Base-by-base conservation (phyloP, 2,888 invertebrate species). In the Orthosia cruda region DNA sequence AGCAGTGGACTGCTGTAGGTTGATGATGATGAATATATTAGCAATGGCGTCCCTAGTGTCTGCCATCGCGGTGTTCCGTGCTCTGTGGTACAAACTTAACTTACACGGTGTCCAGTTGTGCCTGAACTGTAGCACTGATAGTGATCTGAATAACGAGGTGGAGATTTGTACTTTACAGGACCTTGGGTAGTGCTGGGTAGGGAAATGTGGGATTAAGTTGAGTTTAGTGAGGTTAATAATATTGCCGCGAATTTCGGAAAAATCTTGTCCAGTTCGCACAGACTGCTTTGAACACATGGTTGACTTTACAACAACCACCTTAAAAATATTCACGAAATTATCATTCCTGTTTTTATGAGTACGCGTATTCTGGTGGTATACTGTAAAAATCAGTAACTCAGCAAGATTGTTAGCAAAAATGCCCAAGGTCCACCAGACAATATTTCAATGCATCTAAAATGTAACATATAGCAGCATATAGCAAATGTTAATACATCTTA, bases 101-200 rank as follows among this genome's bases (percentile, higher is more conserved):
- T 77, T 64, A 50, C 71, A 40, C 32, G 68, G 64, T 64, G 50
- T 68, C 80, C 74, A 68, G 66, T 18, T 63, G 20, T 70, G 62
- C 67, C 65, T n/a, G n/a, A 74, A 74, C 49, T 80, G 64, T 55
- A 55, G 16, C 47, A 72, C 12, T 55, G 83, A 84, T 84, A 81
- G 45, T 16, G 75, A 78, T 84, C 84, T 84, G 71, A 78, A 50
- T 69, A 59, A 75, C 72, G 74, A 81, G 62, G 23, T 72, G 69
- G 7, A 54, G 73, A 71, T 74, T 67, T 74, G 57, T 62, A 58
- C 74, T 73, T 20, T 69, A 71, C 58, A 32, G 67, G 11, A 70
- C 70, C 47, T 50, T 16, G 12, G 11, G 3, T 54, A 66, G 5
- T 15, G 9, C 32, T 50, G 57, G n/a, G 32, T 64, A 52, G 45